These are phyloP conservation scores for Coluber constrictor DNA, from an alignment of 2,797 vertebrate species.

Conservation along the genomic window DNA sequence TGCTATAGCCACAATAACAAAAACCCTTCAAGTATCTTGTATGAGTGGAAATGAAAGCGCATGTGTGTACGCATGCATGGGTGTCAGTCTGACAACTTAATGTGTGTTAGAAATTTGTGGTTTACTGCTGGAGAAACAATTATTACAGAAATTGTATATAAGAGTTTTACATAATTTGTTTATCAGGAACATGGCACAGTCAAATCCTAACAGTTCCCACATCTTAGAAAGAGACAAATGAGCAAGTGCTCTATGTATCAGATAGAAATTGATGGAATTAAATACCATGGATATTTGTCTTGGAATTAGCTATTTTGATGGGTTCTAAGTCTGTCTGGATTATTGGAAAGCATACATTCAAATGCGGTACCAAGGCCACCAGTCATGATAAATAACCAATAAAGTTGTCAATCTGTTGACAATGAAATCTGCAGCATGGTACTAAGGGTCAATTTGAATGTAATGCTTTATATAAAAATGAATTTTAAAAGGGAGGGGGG, in stretches of 20 bases:
- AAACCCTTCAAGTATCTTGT: constrained; percentile 64
- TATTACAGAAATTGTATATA: constrained; percentile 74
- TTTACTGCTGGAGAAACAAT: constrained; percentile 66
- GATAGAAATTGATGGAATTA: constrained; percentile 34
- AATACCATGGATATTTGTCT: constrained; percentile 62
- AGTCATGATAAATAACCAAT: constrained; percentile 26
- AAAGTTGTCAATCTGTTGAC: constrained; percentile 57
- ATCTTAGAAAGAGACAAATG: constrained; percentile 42
- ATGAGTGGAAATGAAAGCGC: constrained; percentile 53
- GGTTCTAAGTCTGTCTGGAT: constrained; percentile 43
- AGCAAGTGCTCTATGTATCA: constrained; percentile 27
- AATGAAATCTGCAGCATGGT: constrained; percentile 64
- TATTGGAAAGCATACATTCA: not conserved
- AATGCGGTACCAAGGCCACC: not conserved
- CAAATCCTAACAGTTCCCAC: constrained; percentile 58
- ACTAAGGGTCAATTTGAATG: constrained; percentile 73
- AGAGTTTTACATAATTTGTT: constrained; percentile 71
- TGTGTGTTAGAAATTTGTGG: constrained; percentile 65
- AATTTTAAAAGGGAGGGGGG: constrained; percentile 52
- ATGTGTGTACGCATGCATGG: constrained; percentile 60
- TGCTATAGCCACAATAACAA: constrained; percentile 66
- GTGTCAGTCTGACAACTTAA: constrained; percentile 55
- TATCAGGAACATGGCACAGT: constrained; percentile 65
- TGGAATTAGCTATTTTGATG: constrained; percentile 49
- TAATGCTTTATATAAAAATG: constrained; percentile 75